Evolutionary conservation across 2,113 vertebrate species (phyloP).

Genomic region (Neogobius melanostomus): DNA sequence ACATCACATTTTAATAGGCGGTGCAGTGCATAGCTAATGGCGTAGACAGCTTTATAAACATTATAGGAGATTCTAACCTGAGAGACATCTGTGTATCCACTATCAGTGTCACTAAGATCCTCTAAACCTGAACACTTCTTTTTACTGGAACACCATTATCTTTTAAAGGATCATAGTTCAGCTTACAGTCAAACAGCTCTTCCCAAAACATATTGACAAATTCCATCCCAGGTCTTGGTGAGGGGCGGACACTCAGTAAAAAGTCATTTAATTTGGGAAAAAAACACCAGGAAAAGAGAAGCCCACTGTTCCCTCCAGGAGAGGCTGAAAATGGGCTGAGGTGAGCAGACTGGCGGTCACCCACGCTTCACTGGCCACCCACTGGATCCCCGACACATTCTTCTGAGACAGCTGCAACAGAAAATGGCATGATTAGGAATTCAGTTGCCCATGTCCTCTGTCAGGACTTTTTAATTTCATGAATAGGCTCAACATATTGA

Average conservation of each 20-base stretch:
- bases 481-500: too few relatives aligned
- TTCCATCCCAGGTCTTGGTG: slow-evolving; percentile 54
- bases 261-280: slow-evolving; percentile 71
- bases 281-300: slow-evolving; percentile 66
- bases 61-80: slow-evolving; percentile 75
- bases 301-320: slow-evolving; percentile 71
- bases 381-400: slow-evolving; percentile 73
- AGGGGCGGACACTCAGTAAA: slow-evolving; percentile 65
- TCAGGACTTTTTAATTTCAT: too few relatives aligned
- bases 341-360: slow-evolving; percentile 69
- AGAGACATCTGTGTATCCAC: slow-evolving; percentile 69
- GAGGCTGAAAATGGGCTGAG: slow-evolving; percentile 51
- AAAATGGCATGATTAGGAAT: background rate
- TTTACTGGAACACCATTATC: slow-evolving; percentile 8
- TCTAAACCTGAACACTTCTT: slow-evolving; percentile 69
- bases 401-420: slow-evolving; percentile 45
- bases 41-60: slow-evolving; percentile 76
- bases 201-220: slow-evolving; percentile 78
- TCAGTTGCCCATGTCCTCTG: too few relatives aligned
- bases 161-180: slow-evolving; percentile 36
- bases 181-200: slow-evolving; percentile 70
- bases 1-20: slow-evolving; percentile 60
- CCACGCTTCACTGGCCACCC: slow-evolving; percentile 76
- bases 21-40: slow-evolving; percentile 70
- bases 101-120: slow-evolving; percentile 55